phyloP scores from a whole-genome alignment of 2,888 invertebrate genomes.

The Andrena flavipes region DNA sequence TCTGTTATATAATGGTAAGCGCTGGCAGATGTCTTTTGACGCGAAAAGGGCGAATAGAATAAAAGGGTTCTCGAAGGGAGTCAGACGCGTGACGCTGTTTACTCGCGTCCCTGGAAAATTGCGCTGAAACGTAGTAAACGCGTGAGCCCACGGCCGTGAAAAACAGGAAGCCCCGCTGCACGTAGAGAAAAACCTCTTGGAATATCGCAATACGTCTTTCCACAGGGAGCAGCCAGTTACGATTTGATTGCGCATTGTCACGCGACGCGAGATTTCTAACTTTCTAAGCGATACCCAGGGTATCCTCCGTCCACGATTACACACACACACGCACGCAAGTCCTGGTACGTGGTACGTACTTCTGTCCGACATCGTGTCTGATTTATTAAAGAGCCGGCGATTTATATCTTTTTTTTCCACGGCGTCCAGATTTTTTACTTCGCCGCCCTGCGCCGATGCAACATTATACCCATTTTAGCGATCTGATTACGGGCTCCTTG shows the following conservation, averaged over 20 bases:
- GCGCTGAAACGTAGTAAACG: slow-evolving; percentile 5
- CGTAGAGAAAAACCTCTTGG: slow-evolving; percentile 25
- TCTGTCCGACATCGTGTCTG: slow-evolving; percentile 27
- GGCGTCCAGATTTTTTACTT: slow-evolving; percentile 17
- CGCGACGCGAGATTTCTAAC: slow-evolving; percentile 62
- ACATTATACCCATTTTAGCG: slow-evolving; percentile 47
- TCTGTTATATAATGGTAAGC: background rate
- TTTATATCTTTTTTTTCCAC: slow-evolving; percentile 44
- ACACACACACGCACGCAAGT: background rate
- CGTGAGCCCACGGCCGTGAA: slow-evolving; percentile 48
- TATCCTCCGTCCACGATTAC: slow-evolving; percentile 30
- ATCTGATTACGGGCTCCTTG: slow-evolving; percentile 59
- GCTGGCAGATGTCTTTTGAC: background rate
- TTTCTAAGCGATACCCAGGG: slow-evolving; percentile 46
- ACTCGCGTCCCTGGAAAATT: slow-evolving; percentile 40
- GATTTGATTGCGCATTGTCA: slow-evolving; percentile 64
- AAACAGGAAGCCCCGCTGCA: slow-evolving; percentile 43
- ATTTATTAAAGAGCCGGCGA: slow-evolving; percentile 48
- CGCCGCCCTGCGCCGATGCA: background rate
- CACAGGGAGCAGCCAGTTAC: slow-evolving; percentile 32
- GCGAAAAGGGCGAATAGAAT: background rate
- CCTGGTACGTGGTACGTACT: background rate
- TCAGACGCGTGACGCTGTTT: background rate
- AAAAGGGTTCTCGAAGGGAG: background rate
- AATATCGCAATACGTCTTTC: slow-evolving; percentile 40